Percentiles rank a stretch among this genome's conserved stretches.
These are phyloP conservation scores for Tortricodes alternella DNA, from an alignment of 2,888 invertebrate genomes.

Conservation along the genomic window DNA sequence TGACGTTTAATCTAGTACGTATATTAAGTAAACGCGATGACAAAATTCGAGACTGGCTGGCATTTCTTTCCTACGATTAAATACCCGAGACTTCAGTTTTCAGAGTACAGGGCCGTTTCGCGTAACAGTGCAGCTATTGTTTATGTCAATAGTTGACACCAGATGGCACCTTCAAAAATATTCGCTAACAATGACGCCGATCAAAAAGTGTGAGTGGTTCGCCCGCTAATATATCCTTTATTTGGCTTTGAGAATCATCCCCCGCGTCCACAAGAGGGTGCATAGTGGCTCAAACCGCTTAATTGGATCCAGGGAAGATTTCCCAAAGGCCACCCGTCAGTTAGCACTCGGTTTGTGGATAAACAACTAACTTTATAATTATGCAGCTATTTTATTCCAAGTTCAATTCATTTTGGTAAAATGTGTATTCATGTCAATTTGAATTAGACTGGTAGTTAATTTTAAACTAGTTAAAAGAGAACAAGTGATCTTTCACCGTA, in stretches of 20 bases:
- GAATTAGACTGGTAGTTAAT: no score
- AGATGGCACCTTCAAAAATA: neutral
- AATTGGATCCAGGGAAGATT: slow-evolving; percentile 35
- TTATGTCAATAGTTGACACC: no score
- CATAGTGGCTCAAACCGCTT: slow-evolving; percentile 20
- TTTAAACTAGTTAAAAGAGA: no score
- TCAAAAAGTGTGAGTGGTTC: neutral
- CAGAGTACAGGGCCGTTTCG: no score
- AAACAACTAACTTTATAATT: slow-evolving; percentile 4
- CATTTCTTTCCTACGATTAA: no score
- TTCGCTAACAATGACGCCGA: neutral
- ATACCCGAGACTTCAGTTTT: no score
- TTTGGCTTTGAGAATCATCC: neutral
- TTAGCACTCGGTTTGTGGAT: neutral
- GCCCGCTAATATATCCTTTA: neutral
- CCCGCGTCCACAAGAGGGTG: slow-evolving; percentile 5
- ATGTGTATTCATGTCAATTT: no score
- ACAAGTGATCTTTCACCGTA: no score
- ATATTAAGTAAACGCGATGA: no score
- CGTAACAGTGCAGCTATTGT: no score
- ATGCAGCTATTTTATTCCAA: slow-evolving; percentile 1
- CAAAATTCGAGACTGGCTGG: no score
- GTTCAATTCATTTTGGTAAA: neutral
- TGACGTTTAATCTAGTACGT: no score
- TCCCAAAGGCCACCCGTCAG: slow-evolving; percentile 33